Percentiles rank a stretch among this genome's conserved stretches.
Evolutionary conservation across 2,797 vertebrate genomes (phyloP).

Genomic region (Semotilus atromaculatus): DNA sequence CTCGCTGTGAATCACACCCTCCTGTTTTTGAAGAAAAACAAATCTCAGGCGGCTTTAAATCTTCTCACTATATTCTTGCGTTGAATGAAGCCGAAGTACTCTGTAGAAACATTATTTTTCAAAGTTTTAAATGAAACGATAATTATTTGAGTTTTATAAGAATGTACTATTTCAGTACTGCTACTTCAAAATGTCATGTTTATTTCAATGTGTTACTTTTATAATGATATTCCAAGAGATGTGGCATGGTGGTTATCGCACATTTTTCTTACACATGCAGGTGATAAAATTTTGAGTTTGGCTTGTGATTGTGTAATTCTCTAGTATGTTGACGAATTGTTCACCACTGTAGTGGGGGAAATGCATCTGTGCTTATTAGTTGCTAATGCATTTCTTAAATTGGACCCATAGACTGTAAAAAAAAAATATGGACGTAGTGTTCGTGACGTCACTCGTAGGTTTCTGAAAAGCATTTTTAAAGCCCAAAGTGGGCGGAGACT

Average conservation of each 20-base stretch:
- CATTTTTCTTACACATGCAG: neutral
- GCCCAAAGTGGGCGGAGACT: too few relatives aligned
- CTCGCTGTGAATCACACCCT: constrained; percentile 5
- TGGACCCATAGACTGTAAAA: neutral
- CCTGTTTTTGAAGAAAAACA: neutral
- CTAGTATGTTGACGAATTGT: neutral
- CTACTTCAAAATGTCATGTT: neutral
- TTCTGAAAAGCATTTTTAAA: too few relatives aligned
- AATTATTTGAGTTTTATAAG: neutral
- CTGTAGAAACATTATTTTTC: neutral
- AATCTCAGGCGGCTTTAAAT: neutral
- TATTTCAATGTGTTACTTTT: neutral
- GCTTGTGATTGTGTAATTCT: neutral
- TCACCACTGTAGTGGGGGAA: neutral
- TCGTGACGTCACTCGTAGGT: too few relatives aligned
- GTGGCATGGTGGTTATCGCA: neutral
- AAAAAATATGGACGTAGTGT: too few relatives aligned
- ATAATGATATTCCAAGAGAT: neutral
- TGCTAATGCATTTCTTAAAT: neutral
- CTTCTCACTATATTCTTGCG: neutral
- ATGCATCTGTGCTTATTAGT: neutral
- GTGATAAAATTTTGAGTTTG: neutral
- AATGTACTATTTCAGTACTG: neutral
- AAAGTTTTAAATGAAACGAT: neutral
- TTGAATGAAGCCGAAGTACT: neutral